Base-by-base conservation (phyloP, 2,888 invertebrate genomes). In the Synanthedon vespiformis region DNA sequence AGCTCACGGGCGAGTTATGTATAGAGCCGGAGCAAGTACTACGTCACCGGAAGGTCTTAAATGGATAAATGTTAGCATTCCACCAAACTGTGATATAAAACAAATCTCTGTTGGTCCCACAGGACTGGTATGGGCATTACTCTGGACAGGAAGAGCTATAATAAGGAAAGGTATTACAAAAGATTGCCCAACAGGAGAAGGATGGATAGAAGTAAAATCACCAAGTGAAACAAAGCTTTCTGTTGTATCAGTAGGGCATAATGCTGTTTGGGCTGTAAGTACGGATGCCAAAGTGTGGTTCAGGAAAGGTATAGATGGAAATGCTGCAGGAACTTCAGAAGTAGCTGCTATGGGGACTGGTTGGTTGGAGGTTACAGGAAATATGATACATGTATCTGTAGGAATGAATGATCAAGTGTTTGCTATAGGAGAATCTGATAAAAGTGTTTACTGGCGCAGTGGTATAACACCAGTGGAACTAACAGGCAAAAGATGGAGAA, bases 351-450 rank as follows among this genome's bases (percentile, higher is more conserved):
- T 91, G 64, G 96, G 96, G 4, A 92, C 89, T 67, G 93, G 94
- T 27, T 97, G 97, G 97, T 90, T 96, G 34, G 94, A 95, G 88
- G 95, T 97, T 90, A 92, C 95, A 56, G 95, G 95, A 49, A 91
- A 92, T 72, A 94, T 97, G 91, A 89, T 91, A 18, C 89, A 93
- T 68, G 89, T 97, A 50, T 93, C 95, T n/a, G 93, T 96, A 54
- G 93, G 95, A 40, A 89, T 92, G 12, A 95, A 95, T 80, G 96
- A 97, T 82, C 96, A 97, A 89, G 92, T 94, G 10, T 95, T 95
- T 89, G 96, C 93, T 11, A 91, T 96, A 61, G 95, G 96, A 5
- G 91, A 92, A 49, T 91, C 93, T 58, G 96, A 96, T 78, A 91
- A 95, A 56, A 89, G 92, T 58, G 89, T 95, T 54, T 96, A 95